Evolutionary conservation across 2,888 invertebrate species (phyloP).

Genomic region (Agapostemon virescens): DNA sequence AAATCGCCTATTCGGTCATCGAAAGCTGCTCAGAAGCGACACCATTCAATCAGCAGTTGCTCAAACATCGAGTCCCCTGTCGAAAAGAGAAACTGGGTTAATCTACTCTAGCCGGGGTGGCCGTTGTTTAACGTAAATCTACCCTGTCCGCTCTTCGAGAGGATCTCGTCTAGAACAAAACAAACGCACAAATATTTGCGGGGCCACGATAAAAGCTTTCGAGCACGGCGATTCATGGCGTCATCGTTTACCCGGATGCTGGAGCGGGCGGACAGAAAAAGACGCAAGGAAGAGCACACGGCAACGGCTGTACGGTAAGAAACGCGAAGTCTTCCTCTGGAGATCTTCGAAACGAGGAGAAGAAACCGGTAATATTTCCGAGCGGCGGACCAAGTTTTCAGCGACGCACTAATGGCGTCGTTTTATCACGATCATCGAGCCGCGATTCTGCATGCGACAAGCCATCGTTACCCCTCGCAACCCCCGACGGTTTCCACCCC

Average conservation of each 20-base stretch:
- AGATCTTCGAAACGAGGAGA: background rate
- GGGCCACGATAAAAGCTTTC: background rate
- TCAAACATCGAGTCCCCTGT: background rate
- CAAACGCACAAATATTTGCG: background rate
- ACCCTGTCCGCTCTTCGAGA: background rate
- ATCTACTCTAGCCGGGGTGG: background rate
- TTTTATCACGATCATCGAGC: conserved; percentile 71
- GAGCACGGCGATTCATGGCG: background rate
- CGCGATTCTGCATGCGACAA: conserved; percentile 64
- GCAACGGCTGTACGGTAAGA: background rate
- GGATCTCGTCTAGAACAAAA: background rate
- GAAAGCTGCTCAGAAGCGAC: background rate
- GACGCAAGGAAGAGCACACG: background rate
- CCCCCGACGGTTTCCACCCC: conserved; percentile 25
- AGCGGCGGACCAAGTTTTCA: conserved; percentile 61
- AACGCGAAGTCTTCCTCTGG: background rate
- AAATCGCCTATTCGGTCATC: background rate
- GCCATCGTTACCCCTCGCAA: conserved; percentile 55
- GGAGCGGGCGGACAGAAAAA: conserved; percentile 7
- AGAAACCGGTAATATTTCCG: conserved; percentile 36
- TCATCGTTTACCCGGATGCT: conserved; percentile 8
- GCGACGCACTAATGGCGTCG: conserved; percentile 69
- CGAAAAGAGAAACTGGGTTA: background rate
- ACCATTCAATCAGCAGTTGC: background rate
- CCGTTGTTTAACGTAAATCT: background rate